Percentiles rank a stretch among this genome's conserved stretches.
These are phyloP conservation scores for Darevskia nairensis DNA, from an alignment of 2,797 vertebrate species.

Conservation along the genomic window DNA sequence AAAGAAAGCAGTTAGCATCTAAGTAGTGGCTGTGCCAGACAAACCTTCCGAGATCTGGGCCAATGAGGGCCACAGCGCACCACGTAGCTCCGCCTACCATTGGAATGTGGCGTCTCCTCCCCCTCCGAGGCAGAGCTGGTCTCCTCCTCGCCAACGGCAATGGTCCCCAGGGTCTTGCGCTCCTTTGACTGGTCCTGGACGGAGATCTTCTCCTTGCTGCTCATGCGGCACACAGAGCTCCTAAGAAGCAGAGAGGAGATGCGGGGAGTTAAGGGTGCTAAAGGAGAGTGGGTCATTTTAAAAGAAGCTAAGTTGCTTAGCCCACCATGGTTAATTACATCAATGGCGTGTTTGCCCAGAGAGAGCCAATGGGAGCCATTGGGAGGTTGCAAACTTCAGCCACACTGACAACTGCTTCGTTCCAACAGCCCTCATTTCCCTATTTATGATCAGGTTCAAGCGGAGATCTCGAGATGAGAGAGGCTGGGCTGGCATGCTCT, in stretches of 20 bases:
- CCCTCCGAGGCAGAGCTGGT: constrained; percentile 60
- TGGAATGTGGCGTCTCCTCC: constrained; percentile 71
- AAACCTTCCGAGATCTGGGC: neutral
- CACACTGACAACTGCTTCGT: neutral
- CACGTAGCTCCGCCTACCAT: constrained; percentile 67
- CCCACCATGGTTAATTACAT: neutral
- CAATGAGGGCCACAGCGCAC: neutral
- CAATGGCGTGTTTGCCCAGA: neutral
- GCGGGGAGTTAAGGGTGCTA: neutral
- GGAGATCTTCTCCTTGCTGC: constrained; percentile 92
- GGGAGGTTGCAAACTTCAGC: neutral
- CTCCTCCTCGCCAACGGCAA: constrained; percentile 82
- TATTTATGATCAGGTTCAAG: neutral
- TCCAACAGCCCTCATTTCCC: neutral
- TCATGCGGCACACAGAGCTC: constrained; percentile 91
- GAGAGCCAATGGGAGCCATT: too few relatives aligned
- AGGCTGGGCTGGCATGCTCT: neutral
- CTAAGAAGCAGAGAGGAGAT: constrained; percentile 65
- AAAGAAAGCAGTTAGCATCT: neutral
- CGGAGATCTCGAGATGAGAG: neutral
- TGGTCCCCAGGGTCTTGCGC: constrained; percentile 81
- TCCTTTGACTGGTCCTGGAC: constrained; percentile 93
- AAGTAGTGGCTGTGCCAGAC: too few relatives aligned
- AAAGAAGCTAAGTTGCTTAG: too few relatives aligned
- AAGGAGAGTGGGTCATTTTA: neutral